Conservation (phyloP, 2,113 vertebrate species). For the Sprattus sprattus region DNA sequence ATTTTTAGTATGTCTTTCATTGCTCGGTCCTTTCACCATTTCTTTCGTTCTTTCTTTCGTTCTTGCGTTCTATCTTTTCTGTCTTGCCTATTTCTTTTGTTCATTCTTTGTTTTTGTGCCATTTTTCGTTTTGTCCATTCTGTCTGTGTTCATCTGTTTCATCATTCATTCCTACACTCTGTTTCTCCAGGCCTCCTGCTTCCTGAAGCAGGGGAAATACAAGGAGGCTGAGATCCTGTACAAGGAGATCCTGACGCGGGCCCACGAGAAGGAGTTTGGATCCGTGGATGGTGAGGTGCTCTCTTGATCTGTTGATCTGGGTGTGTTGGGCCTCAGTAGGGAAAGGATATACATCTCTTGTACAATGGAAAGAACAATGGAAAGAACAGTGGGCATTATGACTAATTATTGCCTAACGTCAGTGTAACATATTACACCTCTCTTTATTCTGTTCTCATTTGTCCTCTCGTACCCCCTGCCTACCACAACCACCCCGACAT, state of each 20-base stretch:
- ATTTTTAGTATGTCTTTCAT: neutral
- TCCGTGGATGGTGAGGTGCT: slow-evolving; percentile 89
- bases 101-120: neutral
- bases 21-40: neutral
- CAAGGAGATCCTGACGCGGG: slow-evolving; percentile 97
- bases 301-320: neutral
- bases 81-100: neutral
- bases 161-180: slow-evolving; percentile 8
- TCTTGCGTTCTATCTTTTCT: neutral
- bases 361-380: neutral
- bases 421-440: neutral
- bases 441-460: neutral
- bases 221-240: slow-evolving; percentile 94
- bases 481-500: slow-evolving; percentile 2
- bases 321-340: neutral
- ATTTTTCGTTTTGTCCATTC: neutral
- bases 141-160: neutral
- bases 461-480: slow-evolving; percentile 21
- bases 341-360: too few relatives aligned
- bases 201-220: slow-evolving; percentile 96
- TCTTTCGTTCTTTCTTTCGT: neutral
- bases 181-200: slow-evolving; percentile 88
- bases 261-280: slow-evolving; percentile 97
- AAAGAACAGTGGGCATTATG: neutral
- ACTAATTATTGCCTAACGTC: neutral